phyloP scores from a whole-genome alignment of 2,797 vertebrate species.

The Lutra lutra region DNA sequence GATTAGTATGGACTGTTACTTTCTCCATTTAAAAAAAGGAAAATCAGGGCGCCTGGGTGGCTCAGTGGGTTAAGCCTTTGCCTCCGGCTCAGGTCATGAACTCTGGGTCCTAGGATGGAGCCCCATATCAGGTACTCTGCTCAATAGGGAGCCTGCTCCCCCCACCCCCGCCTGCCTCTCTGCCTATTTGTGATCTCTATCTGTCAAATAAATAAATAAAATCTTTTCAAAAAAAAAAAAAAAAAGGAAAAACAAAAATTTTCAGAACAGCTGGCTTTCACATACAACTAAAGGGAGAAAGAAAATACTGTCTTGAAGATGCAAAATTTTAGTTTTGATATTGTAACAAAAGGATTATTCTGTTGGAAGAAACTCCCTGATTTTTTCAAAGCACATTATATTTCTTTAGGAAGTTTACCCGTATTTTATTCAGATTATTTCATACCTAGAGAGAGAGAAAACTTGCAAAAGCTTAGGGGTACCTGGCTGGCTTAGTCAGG shows the following conservation, averaged over 20 bases:
- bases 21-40: constrained; percentile 20
- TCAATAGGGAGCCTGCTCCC: no score
- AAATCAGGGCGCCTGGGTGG: background rate
- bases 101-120: no score
- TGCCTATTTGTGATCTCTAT: no score
- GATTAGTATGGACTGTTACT: background rate
- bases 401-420: background rate
- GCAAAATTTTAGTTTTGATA: background rate
- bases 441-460: background rate
- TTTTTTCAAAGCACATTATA: background rate
- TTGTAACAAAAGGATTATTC: background rate
- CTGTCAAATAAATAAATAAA: no score
- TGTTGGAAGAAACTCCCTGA: background rate
- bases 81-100: no score
- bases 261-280: background rate
- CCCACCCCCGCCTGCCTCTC: no score
- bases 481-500: background rate
- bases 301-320: background rate
- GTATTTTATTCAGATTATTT: background rate
- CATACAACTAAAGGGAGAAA: background rate
- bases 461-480: background rate
- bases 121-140: no score
- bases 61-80: no score
- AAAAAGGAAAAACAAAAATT: background rate
- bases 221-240: background rate